Evolutionary conservation across 2,888 invertebrate species (phyloP).

Genomic region (Hypsopygia costalis): DNA sequence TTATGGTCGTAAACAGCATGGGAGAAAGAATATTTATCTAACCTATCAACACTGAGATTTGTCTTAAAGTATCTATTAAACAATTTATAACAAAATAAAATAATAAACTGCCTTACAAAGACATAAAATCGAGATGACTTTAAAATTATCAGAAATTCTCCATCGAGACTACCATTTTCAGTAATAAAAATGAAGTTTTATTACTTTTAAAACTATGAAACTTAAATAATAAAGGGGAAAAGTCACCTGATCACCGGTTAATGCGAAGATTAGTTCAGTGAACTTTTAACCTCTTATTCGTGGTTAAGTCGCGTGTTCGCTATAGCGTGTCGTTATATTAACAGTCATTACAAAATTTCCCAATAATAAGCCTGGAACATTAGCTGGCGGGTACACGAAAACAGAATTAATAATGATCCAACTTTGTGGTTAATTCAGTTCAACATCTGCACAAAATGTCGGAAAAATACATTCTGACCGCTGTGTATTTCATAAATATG

Average conservation of each 20-base stretch:
- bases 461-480: conserved; percentile 46
- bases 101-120: no score
- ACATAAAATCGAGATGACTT: no score
- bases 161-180: no score
- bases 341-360: conserved; percentile 74
- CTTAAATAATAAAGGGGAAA: background rate
- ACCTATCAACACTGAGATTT: no score
- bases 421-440: conserved; percentile 62
- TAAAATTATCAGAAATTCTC: no score
- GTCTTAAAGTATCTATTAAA: no score
- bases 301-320: conserved; percentile 53
- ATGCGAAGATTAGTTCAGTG: conserved; percentile 33
- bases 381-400: conserved; percentile 65
- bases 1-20: no score
- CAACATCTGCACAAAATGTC: conserved; percentile 63
- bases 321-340: conserved; percentile 68
- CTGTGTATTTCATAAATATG: conserved; percentile 47
- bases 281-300: conserved; percentile 45
- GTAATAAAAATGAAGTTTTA: background rate
- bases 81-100: no score
- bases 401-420: conserved; percentile 71
- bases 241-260: background rate
- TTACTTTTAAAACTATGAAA: background rate
- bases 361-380: conserved; percentile 74
- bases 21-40: no score